Conservation (phyloP, 2,113 vertebrate genomes). For the Taurulus bubalis region DNA sequence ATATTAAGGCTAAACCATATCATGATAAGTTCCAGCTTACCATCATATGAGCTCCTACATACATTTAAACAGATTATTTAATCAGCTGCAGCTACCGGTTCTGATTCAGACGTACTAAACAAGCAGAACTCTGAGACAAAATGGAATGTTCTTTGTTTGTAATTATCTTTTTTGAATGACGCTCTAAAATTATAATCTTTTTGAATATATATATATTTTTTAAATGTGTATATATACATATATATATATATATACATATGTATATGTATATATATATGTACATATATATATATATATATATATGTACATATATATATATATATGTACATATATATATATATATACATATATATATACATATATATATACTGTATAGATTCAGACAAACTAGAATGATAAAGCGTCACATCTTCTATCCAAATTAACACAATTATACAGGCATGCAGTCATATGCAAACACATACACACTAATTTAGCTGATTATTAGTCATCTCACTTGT, state of each 20-base stretch:
- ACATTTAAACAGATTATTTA: background rate
- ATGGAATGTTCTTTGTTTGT: background rate
- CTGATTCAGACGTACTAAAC: background rate
- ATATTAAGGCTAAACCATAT: conserved; percentile 50
- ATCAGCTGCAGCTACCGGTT: background rate
- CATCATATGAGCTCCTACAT: background rate
- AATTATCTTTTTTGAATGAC: background rate
- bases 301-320: too few species aligned
- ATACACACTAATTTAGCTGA: background rate
- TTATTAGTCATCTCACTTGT: background rate
- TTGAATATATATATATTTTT: too few species aligned
- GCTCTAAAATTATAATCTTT: background rate
- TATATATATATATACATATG: too few species aligned
- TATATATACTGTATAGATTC: too few species aligned
- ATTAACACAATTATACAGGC: background rate
- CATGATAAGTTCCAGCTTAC: conserved; percentile 31
- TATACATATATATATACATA: too few species aligned
- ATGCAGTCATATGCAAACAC: background rate
- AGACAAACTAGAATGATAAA: conserved; percentile 1
- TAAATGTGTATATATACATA: too few species aligned
- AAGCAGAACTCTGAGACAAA: background rate
- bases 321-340: too few species aligned
- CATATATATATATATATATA: too few species aligned
- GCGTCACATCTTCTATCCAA: background rate
- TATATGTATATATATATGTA: background rate